These are phyloP conservation scores for human DNA, from an alignment of 2,113 vertebrate species.

Conservation along the genomic window GRCh38 chr17:30257001-30257500, in stretches of 20 bases:
- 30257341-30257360: neutral
- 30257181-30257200: neutral
- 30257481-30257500: neutral
- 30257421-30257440: neutral
- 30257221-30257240: neutral
- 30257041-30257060: neutral
- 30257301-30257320: neutral
- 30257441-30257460: neutral
- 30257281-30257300: neutral
- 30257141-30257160: neutral
- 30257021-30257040: neutral
- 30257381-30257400: neutral
- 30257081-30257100: neutral
- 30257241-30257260: neutral
- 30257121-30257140: neutral
- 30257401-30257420: neutral
- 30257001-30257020: neutral
- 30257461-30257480: neutral
- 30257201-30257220: neutral
- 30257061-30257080: neutral
- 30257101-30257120: neutral
- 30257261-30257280: constrained; percentile 25
- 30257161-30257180: neutral
- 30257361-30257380: neutral
- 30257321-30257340: neutral